Base-by-base conservation (phyloP, 2,113 vertebrate genomes). In the Atherinomorus stipes region DNA sequence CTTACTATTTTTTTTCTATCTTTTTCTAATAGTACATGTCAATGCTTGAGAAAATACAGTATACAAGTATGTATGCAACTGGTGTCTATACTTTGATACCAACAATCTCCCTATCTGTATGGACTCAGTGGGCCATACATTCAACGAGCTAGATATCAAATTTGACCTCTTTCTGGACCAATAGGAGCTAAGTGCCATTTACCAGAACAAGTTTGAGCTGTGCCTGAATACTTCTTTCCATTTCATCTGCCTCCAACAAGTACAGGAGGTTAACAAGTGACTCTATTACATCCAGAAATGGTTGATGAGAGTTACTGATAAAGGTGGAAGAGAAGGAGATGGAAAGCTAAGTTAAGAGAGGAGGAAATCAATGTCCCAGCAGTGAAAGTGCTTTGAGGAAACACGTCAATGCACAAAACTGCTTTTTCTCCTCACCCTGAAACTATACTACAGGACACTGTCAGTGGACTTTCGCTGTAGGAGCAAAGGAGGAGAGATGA, bases 381-480 rank as follows among this genome's bases (percentile, higher is more conserved):
- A 22, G 26, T 38, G 12, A 60, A 70, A 25, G 1, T 52, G 15
- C 57, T 21, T 19, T 26, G 28, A 59, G 56, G 18, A 56, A 40
- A 28, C 4, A 54, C 31, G 37, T 11, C 53, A 50, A 31, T 51
- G 22, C 49, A 31, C n/a, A 44, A 49, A 65, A 52, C n/a, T 23
- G 47, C 53, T 66, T 68, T 57, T 67, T 63, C 52, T 71, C 19
- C 47, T 44, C 56, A 71, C 57, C 28, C 11, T 37, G 16, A 28
- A 50, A 62, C 11, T 9, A 1, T 44, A 37, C 21, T 54, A 47
- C n/a, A n/a, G n/a, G 10, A 13, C 21, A 34, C 11, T 59, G 49
- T 65, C 28, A 42, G 28, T 54, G 50, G 44, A 50, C 19, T 1
- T 19, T 63, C 37, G 40, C 71, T 50, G 59, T 38, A 28, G 40